Percentiles rank a stretch among this genome's conserved stretches.
Evolutionary conservation across 1,140 invertebrate species (phyloP).

Genomic region (Euwallacea fornicatus): DNA sequence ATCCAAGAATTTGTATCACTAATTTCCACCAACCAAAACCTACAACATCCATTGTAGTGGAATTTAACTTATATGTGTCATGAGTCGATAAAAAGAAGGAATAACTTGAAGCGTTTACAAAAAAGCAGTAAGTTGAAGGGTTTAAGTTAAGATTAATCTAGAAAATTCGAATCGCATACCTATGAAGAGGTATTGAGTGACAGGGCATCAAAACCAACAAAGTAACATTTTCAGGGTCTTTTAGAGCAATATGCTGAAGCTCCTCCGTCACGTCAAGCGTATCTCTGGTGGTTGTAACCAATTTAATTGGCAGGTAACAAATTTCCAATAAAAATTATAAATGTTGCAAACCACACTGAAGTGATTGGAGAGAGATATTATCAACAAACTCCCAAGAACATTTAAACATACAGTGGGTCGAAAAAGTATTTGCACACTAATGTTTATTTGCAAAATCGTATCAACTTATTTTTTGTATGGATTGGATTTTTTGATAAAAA

Average conservation of each 20-base stretch:
- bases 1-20: no score
- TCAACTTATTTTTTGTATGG: no score
- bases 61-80: no score
- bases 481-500: no score
- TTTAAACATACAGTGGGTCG: constrained; percentile 38
- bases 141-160: neutral
- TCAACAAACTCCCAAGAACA: constrained; percentile 3
- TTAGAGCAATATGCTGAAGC: constrained; percentile 60
- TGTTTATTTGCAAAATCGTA: no score
- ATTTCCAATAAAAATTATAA: constrained; percentile 62
- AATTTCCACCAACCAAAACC: no score
- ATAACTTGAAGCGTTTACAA: no score
- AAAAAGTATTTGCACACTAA: no score
- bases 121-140: no score
- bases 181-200: constrained; percentile 87
- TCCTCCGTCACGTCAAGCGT: constrained; percentile 73
- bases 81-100: no score
- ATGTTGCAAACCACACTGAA: constrained; percentile 58
- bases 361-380: constrained; percentile 12
- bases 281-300: constrained; percentile 79
- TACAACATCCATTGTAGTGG: no score
- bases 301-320: constrained; percentile 70
- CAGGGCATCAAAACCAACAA: constrained; percentile 93
- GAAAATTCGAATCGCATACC: constrained; percentile 52
- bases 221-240: constrained; percentile 57